These are phyloP conservation scores for Elephas maximus DNA, from an alignment of 2,113 vertebrate species.

Conservation along the genomic window DNA sequence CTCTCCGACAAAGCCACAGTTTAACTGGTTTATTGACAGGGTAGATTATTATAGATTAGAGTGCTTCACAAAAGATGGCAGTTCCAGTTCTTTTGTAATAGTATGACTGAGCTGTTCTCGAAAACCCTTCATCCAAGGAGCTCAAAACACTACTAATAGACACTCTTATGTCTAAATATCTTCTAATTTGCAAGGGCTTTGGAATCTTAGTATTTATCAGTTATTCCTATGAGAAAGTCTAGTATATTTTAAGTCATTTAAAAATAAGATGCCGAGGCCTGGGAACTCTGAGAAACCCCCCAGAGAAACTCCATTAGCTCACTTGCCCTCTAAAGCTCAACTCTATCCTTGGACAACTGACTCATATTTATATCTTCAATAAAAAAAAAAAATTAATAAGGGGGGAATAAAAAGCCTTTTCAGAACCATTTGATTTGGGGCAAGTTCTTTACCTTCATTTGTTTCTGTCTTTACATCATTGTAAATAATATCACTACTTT, in stretches of 20 bases:
- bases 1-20: constrained; percentile 65
- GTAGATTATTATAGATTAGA: constrained; percentile 78
- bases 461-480: constrained; percentile 6
- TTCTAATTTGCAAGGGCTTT: constrained; percentile 36
- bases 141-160: constrained; percentile 44
- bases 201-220: constrained; percentile 55
- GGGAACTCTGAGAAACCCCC: constrained; percentile 33
- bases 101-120: constrained; percentile 56
- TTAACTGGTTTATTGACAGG: constrained; percentile 81
- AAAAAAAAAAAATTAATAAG: neutral
- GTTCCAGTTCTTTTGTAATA: constrained; percentile 52
- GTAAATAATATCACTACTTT: constrained; percentile 54
- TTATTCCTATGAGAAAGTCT: constrained; percentile 46
- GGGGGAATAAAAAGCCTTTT: constrained; percentile 13
- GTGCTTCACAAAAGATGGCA: constrained; percentile 67
- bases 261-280: constrained; percentile 21
- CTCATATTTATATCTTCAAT: constrained; percentile 16
- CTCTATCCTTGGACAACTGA: constrained; percentile 20
- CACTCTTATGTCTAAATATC: constrained; percentile 37
- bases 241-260: constrained; percentile 29
- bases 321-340: constrained; percentile 1
- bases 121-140: constrained; percentile 53
- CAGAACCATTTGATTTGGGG: constrained; percentile 28
- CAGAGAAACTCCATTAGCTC: neutral
- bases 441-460: constrained; percentile 52